phyloP scores from a whole-genome alignment of 2,888 invertebrate species.

The Drosophila conformis region DNA sequence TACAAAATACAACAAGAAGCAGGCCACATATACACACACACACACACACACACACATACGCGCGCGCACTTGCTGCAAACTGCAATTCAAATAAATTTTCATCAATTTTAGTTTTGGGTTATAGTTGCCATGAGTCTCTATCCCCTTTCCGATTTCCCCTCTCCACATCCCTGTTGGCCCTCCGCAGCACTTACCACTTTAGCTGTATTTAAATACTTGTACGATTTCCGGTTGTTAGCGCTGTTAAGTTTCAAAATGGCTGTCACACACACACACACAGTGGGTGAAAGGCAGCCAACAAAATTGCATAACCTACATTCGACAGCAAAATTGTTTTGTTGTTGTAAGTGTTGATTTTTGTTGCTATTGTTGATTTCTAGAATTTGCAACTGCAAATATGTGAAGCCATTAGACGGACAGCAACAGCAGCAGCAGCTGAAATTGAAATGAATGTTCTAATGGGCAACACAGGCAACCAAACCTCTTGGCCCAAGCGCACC shows the following conservation, averaged over 20 bases:
- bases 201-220: slow-evolving; percentile 78
- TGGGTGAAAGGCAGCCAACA: slow-evolving; percentile 7
- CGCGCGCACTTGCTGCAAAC: slow-evolving; percentile 15
- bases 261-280: slow-evolving; percentile 33
- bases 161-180: not conserved
- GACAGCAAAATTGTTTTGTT: slow-evolving; percentile 28
- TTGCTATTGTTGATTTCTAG: slow-evolving; percentile 23
- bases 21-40: slow-evolving; percentile 25
- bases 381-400: slow-evolving; percentile 29
- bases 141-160: not conserved
- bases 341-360: slow-evolving; percentile 12
- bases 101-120: slow-evolving; percentile 72
- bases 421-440: slow-evolving; percentile 18
- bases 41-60: slow-evolving; percentile 7
- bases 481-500: not conserved
- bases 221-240: slow-evolving; percentile 80
- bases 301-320: slow-evolving; percentile 62
- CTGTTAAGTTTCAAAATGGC: slow-evolving; percentile 72
- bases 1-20: slow-evolving; percentile 43
- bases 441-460: slow-evolving; percentile 33
- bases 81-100: slow-evolving; percentile 74
- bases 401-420: slow-evolving; percentile 17
- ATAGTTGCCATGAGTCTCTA: slow-evolving; percentile 7
- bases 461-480: not conserved
- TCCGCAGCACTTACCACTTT: slow-evolving; percentile 63